Evolutionary conservation across 2,113 vertebrate species (phyloP).

Genomic region (Mugil cephalus): DNA sequence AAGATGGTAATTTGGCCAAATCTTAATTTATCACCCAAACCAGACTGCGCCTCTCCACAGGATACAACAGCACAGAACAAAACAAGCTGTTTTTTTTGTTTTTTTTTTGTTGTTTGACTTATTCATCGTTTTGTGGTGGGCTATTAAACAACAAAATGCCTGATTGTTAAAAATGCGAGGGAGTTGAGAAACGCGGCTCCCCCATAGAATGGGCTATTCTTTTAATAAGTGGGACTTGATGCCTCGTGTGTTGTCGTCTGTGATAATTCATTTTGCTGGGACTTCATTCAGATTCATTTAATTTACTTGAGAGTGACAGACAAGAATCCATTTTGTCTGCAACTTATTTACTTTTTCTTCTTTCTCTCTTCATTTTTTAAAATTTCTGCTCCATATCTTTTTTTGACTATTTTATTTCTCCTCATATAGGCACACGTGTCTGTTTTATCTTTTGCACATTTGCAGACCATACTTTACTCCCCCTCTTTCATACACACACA

Average conservation of each 20-base stretch:
- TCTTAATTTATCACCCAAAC: not conserved
- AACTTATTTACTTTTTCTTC: not conserved
- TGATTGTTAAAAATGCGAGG: constrained; percentile 32
- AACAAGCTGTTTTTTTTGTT: constrained; percentile 6
- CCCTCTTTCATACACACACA: not conserved
- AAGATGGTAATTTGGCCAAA: not conserved
- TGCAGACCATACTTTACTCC: no score
- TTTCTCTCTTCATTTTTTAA: not conserved
- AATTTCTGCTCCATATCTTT: constrained; percentile 10
- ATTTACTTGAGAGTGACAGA: constrained; percentile 11
- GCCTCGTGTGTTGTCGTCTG: no score
- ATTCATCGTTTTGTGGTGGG: constrained; percentile 14
- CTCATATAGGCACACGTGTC: no score
- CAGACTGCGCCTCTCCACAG: not conserved
- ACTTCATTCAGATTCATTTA: constrained; percentile 9
- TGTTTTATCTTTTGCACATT: no score
- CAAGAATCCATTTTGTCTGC: constrained; percentile 23
- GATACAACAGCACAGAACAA: not conserved
- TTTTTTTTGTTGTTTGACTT: not conserved
- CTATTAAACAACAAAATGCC: constrained; percentile 51
- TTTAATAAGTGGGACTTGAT: not conserved
- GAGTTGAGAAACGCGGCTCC: constrained; percentile 28
- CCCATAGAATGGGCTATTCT: constrained; percentile 29
- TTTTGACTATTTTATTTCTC: no score
- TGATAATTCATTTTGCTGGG: not conserved